A percentile compares a stretch with the other conserved stretches of the same genome.
These are phyloP conservation scores for Pseudomyrmex cubaensis DNA, from an alignment of 1,140 invertebrate genomes.

Conservation along the genomic window DNA sequence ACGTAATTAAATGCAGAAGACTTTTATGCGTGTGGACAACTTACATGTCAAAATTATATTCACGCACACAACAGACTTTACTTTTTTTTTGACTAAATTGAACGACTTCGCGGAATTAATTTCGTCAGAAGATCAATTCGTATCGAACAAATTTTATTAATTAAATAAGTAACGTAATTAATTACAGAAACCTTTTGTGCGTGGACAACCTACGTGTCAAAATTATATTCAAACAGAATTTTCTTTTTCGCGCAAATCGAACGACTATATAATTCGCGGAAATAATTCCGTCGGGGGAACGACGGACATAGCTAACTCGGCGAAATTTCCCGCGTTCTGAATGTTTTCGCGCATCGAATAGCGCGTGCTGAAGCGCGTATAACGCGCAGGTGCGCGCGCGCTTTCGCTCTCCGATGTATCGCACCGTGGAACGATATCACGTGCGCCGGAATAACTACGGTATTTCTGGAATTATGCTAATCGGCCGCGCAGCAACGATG, in stretches of 20 bases:
- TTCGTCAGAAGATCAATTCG: no score
- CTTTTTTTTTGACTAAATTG: no score
- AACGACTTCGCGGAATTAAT: no score
- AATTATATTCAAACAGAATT: not conserved
- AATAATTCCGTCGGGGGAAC: slow-evolving; percentile 27
- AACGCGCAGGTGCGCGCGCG: slow-evolving; percentile 32
- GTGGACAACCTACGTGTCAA: not conserved
- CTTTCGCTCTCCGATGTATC: slow-evolving; percentile 16
- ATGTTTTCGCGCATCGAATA: slow-evolving; percentile 33
- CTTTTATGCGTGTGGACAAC: not conserved
- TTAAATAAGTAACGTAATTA: not conserved
- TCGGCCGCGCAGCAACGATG: slow-evolving; percentile 55
- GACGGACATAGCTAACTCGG: not conserved
- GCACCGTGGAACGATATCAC: slow-evolving; percentile 46
- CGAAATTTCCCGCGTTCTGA: slow-evolving; percentile 35
- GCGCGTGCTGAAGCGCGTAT: slow-evolving; percentile 36
- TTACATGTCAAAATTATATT: not conserved
- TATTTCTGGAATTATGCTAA: slow-evolving; percentile 73
- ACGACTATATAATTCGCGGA: not conserved
- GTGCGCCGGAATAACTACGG: slow-evolving; percentile 45
- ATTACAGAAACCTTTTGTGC: not conserved
- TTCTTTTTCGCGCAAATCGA: not conserved
- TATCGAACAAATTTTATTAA: no score
- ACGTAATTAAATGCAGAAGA: not conserved
- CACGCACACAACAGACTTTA: no score